Conservation (phyloP, 37 sponge, comb jelly and placozoan genomes). For the Chondrilla cf. caribensis region DNA sequence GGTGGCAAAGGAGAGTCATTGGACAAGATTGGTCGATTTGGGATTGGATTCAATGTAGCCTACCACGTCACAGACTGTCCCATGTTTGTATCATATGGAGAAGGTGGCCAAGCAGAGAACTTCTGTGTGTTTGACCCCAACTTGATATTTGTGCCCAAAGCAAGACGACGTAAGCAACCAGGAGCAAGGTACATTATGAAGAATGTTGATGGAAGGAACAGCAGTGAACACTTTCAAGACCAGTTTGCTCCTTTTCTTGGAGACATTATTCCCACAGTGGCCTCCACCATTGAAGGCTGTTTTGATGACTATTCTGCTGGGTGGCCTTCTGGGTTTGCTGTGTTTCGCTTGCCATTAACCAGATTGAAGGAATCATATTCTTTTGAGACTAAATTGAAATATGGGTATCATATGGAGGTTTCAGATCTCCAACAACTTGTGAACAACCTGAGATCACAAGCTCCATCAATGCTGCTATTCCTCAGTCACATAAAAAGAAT, state of each 20-base stretch:
- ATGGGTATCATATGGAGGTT: neutral
- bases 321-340: conserved; percentile 39
- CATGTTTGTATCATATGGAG: conserved; percentile 51
- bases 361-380: neutral
- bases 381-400: neutral
- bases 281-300: neutral
- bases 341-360: conserved; percentile 59
- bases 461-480: conserved; percentile 47
- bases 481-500: conserved; percentile 52
- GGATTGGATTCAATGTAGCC: conserved; percentile 87
- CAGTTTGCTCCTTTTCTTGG: conserved; percentile 59
- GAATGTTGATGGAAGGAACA: neutral
- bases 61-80: conserved; percentile 90
- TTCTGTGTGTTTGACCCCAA: conserved; percentile 76
- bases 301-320: neutral
- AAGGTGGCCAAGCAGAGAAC: conserved; percentile 39
- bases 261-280: conserved; percentile 15
- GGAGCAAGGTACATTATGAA: conserved; percentile 30
- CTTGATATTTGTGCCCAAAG: conserved; percentile 23
- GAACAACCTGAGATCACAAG: neutral
- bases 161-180: neutral
- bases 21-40: conserved; percentile 75
- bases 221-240: conserved; percentile 50
- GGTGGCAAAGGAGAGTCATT: conserved; percentile 64
- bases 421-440: conserved; percentile 12